phyloP scores from a whole-genome alignment of 2,113 vertebrate genomes.

The Micronisus gabar region DNA sequence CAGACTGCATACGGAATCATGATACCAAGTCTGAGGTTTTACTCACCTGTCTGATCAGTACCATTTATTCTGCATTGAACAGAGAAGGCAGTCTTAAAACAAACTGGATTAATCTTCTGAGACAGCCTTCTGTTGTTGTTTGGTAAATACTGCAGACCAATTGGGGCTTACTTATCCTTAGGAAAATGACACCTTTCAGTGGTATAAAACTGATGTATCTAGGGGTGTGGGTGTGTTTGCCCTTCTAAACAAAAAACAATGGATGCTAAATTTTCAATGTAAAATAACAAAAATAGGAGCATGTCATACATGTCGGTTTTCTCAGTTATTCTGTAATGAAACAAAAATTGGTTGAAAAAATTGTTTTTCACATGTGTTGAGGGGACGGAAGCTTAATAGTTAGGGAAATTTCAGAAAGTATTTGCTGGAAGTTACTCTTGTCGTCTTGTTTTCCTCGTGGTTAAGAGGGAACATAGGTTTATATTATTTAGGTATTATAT shows the following conservation, averaged over 20 bases:
- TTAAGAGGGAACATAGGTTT: background rate
- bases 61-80: background rate
- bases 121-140: background rate
- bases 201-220: background rate
- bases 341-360: background rate
- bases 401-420: background rate
- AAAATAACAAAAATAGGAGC: fast-evolving
- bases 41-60: background rate
- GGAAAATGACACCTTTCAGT: background rate
- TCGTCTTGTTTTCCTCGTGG: background rate
- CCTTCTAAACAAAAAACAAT: background rate
- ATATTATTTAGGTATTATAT: background rate
- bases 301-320: background rate
- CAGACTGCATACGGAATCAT: background rate
- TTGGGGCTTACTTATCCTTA: background rate
- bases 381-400: background rate
- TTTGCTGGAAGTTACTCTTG: background rate
- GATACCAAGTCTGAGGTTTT: background rate
- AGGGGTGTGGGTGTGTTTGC: background rate
- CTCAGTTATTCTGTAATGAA: background rate
- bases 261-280: background rate
- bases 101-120: background rate
- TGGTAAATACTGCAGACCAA: background rate
- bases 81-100: background rate
- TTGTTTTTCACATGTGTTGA: fast-evolving